These are phyloP conservation scores for Vanessa cardui DNA, from an alignment of 2,888 invertebrate species.

Conservation along the genomic window DNA sequence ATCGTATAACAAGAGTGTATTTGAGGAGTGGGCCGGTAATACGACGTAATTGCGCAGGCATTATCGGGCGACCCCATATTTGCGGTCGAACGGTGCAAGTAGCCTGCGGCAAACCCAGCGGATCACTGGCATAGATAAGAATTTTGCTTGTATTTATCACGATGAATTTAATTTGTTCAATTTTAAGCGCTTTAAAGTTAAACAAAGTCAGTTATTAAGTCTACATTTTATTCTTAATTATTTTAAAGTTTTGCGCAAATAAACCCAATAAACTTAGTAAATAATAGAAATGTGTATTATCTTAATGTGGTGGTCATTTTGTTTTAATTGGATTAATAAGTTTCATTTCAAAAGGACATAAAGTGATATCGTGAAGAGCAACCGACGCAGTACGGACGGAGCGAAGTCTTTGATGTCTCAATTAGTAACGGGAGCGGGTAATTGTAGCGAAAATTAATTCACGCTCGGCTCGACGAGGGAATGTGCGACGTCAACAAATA, in stretches of 20 bases:
- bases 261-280: too few relatives aligned
- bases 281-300: too few relatives aligned
- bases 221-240: too few relatives aligned
- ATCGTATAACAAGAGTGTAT: constrained; percentile 71
- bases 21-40: constrained; percentile 59
- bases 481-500: constrained; percentile 40
- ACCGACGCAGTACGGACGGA: constrained; percentile 52
- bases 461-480: constrained; percentile 50
- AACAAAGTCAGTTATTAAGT: neutral
- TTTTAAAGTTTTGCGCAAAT: too few relatives aligned
- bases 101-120: constrained; percentile 34
- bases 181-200: constrained; percentile 1
- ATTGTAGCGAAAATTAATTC: constrained; percentile 80
- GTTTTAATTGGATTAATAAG: constrained; percentile 32
- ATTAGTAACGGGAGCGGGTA: constrained; percentile 79
- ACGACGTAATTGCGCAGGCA: constrained; percentile 76
- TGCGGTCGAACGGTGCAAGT: constrained; percentile 60
- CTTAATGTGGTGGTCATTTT: neutral
- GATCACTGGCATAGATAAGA: constrained; percentile 25
- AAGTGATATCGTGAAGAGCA: constrained; percentile 51
- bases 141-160: constrained; percentile 24
- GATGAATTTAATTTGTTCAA: constrained; percentile 28
- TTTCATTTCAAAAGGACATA: constrained; percentile 47
- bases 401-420: constrained; percentile 76
- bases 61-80: constrained; percentile 79